These are phyloP conservation scores for Lepilemur septentrionalis DNA, from an alignment of 2,797 vertebrate species.

Conservation along the genomic window DNA sequence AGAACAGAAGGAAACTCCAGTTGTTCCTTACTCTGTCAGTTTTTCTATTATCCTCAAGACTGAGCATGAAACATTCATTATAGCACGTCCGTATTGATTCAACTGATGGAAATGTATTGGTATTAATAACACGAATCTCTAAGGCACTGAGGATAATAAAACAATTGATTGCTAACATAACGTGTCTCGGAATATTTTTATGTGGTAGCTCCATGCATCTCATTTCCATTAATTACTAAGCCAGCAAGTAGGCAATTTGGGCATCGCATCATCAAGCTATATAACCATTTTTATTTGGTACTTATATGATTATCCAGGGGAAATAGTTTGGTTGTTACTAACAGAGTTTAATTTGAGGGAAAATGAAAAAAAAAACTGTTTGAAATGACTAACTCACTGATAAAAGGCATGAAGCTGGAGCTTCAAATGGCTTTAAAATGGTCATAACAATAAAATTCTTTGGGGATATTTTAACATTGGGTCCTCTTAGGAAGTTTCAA, in stretches of 20 bases:
- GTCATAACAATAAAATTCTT: constrained; percentile 16
- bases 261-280: constrained; percentile 56
- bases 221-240: constrained; percentile 76
- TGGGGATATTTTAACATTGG: background rate
- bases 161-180: constrained; percentile 70
- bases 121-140: constrained; percentile 73
- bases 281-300: constrained; percentile 57
- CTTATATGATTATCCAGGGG: constrained; percentile 48
- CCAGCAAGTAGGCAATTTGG: constrained; percentile 54
- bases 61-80: constrained; percentile 77
- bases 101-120: constrained; percentile 78
- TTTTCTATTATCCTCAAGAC: constrained; percentile 74
- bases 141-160: constrained; percentile 74
- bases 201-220: constrained; percentile 70
- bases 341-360: constrained; percentile 68
- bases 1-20: constrained; percentile 23
- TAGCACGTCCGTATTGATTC: constrained; percentile 78
- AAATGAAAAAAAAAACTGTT: constrained; percentile 57
- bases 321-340: constrained; percentile 47
- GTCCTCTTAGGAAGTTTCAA: background rate
- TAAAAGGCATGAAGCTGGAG: background rate
- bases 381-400: constrained; percentile 8
- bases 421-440: constrained; percentile 16
- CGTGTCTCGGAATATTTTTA: constrained; percentile 71
- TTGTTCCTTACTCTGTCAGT: constrained; percentile 46